phyloP scores from a whole-genome alignment of 1,140 invertebrate genomes.

The Drosophila serrata region DNA sequence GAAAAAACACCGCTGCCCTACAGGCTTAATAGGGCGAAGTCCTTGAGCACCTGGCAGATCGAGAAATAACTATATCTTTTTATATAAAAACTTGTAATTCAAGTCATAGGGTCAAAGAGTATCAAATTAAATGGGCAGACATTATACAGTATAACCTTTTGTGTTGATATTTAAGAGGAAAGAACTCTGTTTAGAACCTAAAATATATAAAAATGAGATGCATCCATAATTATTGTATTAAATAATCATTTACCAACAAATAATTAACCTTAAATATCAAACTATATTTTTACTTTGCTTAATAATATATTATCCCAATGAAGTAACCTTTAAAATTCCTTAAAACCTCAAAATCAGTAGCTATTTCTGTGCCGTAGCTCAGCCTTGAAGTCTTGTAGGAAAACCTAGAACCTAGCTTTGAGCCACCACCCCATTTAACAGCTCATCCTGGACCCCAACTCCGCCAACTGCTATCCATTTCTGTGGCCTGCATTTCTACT shows the following conservation, averaged over 20 bases:
- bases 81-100: neutral
- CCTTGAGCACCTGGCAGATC: slow-evolving; percentile 40
- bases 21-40: slow-evolving; percentile 15
- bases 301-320: no score
- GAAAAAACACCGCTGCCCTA: slow-evolving; percentile 35
- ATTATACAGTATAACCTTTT: no score
- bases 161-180: no score
- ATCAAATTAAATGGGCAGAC: no score
- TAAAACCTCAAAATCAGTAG: slow-evolving; percentile 3
- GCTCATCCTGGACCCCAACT: slow-evolving; percentile 1
- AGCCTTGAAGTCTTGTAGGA: neutral
- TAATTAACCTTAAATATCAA: no score
- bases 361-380: slow-evolving; percentile 4
- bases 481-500: slow-evolving; percentile 71
- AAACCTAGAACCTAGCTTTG: neutral
- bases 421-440: neutral
- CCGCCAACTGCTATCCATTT: slow-evolving; percentile 23
- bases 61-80: neutral
- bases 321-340: neutral
- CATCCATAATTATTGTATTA: no score
- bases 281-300: no score
- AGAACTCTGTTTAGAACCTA: neutral
- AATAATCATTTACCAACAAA: neutral
- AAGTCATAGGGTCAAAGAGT: neutral
- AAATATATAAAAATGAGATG: no score